A percentile compares a stretch with the other conserved stretches of the same genome.
Conservation (phyloP, 1,140 invertebrate genomes). For the Hyposmocoma kahamanoa region DNA sequence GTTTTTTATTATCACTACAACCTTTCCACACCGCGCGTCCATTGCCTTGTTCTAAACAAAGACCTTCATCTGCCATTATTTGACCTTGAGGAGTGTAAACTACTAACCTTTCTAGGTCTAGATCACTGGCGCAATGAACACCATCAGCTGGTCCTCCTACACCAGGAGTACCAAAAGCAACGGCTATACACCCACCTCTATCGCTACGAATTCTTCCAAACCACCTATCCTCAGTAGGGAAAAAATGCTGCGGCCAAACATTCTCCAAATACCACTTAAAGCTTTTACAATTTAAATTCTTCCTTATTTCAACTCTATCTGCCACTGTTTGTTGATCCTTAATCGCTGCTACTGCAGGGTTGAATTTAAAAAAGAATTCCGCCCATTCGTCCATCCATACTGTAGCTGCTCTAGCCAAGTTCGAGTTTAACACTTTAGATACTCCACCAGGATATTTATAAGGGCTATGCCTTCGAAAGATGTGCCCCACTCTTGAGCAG, state of each 20-base stretch:
- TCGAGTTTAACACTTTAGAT: constrained; percentile 89
- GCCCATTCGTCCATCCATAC: constrained; percentile 98
- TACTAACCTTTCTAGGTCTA: constrained; percentile 44
- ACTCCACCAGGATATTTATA: constrained; percentile 93
- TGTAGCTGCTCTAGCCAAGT: constrained; percentile 89
- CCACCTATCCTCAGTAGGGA: constrained; percentile 87
- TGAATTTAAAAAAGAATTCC: constrained; percentile 92
- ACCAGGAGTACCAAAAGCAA: constrained; percentile 33
- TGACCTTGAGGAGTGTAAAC: constrained; percentile 53
- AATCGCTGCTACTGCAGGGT: constrained; percentile 63
- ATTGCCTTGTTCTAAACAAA: constrained; percentile 57
- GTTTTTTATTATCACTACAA: constrained; percentile 50
- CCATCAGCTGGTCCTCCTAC: constrained; percentile 47
- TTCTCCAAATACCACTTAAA: constrained; percentile 98
- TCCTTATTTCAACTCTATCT: constrained; percentile 82
- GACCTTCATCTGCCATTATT: constrained; percentile 59
- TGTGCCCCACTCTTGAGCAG: constrained; percentile 97
- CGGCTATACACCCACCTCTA: constrained; percentile 50
- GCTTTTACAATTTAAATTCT: constrained; percentile 87
- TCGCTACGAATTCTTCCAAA: constrained; percentile 57
- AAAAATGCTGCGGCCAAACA: constrained; percentile 93
- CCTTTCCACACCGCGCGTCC: constrained; percentile 54
- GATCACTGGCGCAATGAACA: constrained; percentile 35
- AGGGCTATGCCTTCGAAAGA: constrained; percentile 96
- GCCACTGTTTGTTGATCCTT: constrained; percentile 80